A percentile compares a stretch with the other conserved stretches of the same genome.
phyloP scores from a whole-genome alignment of 2,888 invertebrate species.

The Rhimphoctona megacephalus region DNA sequence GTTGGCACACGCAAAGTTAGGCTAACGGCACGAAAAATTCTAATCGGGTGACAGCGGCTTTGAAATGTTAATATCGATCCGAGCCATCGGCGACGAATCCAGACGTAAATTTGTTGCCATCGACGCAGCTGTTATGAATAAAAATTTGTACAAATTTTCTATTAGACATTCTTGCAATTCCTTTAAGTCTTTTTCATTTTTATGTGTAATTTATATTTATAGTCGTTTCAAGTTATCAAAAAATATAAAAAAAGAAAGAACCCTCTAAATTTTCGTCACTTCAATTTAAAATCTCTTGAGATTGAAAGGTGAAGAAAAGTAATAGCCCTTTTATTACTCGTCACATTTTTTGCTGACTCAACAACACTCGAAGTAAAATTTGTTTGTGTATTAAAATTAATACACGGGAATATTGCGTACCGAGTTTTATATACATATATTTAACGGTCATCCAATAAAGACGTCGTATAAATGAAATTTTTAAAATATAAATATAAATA shows the following conservation, averaged over 20 bases:
- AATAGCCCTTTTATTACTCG: neutral
- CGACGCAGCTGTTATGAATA: neutral
- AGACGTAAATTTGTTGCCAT: no score
- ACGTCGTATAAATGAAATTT: neutral
- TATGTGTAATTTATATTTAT: neutral
- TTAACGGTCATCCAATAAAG: constrained; percentile 24
- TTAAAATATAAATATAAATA: constrained; percentile 4
- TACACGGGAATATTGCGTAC: neutral
- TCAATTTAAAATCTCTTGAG: neutral
- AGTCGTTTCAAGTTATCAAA: neutral
- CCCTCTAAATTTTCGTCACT: neutral
- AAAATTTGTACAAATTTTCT: neutral
- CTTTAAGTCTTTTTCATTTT: neutral
- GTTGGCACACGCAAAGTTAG: no score
- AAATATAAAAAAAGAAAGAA: neutral
- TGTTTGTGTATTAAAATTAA: constrained; percentile 14
- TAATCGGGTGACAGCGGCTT: neutral
- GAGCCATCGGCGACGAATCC: neutral
- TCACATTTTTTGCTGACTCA: neutral
- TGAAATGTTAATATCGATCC: neutral
- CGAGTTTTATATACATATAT: constrained; percentile 7
- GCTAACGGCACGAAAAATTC: no score
- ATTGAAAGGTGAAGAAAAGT: constrained; percentile 13
- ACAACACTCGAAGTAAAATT: neutral
- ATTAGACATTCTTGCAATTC: neutral